Conservation (phyloP, 2,113 vertebrate species). For the Myodes glareolus region DNA sequence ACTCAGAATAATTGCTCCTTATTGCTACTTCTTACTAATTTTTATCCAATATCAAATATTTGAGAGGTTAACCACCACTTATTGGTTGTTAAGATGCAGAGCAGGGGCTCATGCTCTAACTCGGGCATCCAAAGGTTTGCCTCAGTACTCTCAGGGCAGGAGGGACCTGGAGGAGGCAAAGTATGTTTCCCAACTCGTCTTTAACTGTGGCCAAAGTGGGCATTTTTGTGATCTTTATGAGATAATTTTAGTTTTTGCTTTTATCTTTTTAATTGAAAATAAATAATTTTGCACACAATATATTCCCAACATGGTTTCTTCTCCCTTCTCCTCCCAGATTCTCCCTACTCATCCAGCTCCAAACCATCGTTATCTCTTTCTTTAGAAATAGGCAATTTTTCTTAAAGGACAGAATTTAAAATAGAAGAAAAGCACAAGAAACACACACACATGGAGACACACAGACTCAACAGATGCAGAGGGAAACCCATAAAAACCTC, state of each 20-base stretch:
- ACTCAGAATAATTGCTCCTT: background rate
- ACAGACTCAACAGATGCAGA: background rate
- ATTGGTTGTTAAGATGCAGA: background rate
- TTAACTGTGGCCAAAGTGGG: background rate
- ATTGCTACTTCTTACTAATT: background rate
- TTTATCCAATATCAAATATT: background rate
- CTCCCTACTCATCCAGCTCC: background rate
- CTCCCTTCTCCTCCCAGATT: background rate
- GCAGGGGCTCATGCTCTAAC: rapidly evolving
- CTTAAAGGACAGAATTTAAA: background rate
- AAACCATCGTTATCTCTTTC: background rate
- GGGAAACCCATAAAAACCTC: background rate
- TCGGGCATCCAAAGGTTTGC: background rate
- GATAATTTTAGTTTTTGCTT: background rate
- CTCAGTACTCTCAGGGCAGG: background rate
- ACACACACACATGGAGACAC: background rate
- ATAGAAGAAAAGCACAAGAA: background rate
- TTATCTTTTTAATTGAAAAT: background rate
- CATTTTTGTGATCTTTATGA: background rate
- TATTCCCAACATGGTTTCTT: background rate
- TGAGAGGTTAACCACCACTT: background rate
- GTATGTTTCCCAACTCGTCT: background rate
- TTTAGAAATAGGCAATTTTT: background rate
- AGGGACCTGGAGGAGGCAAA: background rate
- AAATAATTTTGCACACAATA: background rate